These are phyloP conservation scores for Oryzias celebensis DNA, from an alignment of 2,113 vertebrate genomes.

Conservation along the genomic window DNA sequence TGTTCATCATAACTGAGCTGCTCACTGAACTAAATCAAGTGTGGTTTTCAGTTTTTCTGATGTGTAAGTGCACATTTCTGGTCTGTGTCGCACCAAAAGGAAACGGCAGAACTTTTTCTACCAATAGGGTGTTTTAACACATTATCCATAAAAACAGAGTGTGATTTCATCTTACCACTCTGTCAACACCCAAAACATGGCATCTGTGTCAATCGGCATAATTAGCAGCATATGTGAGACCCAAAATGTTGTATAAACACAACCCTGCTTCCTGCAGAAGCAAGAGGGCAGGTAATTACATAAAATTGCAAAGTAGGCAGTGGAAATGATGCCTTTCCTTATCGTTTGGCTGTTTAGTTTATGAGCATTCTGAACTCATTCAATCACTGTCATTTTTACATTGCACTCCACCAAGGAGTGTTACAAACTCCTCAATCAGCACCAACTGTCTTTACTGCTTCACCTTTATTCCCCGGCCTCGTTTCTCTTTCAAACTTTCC, in stretches of 20 bases:
- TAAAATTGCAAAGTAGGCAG: slow-evolving; percentile 37
- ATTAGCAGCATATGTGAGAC: too few species aligned
- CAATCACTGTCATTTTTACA: slow-evolving; percentile 19
- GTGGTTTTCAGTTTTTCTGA: too few species aligned
- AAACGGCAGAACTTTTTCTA: too few species aligned
- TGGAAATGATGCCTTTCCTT: slow-evolving; percentile 22
- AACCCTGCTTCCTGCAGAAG: slow-evolving; percentile 8
- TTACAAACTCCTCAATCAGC: slow-evolving; percentile 45
- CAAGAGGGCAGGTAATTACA: slow-evolving; percentile 31
- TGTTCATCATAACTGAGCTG: too few species aligned
- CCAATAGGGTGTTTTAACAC: too few species aligned
- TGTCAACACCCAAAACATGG: too few species aligned
- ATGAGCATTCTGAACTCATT: slow-evolving; percentile 10
- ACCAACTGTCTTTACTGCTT: slow-evolving; percentile 25
- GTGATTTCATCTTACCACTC: too few species aligned
- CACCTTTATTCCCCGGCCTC: slow-evolving; percentile 17
- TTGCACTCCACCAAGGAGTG: slow-evolving; percentile 22
- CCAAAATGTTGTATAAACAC: background rate
- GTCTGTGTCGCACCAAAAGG: too few species aligned
- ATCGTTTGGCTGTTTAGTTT: slow-evolving; percentile 41
- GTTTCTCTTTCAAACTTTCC: slow-evolving; percentile 43
- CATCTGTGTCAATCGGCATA: too few species aligned
- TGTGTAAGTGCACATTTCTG: too few species aligned
- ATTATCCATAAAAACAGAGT: too few species aligned
- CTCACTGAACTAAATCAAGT: too few species aligned